A percentile compares a stretch with the other conserved stretches of the same genome.
phyloP scores from a whole-genome alignment of 2,888 invertebrate genomes.

The Chymomyza caudatula region DNA sequence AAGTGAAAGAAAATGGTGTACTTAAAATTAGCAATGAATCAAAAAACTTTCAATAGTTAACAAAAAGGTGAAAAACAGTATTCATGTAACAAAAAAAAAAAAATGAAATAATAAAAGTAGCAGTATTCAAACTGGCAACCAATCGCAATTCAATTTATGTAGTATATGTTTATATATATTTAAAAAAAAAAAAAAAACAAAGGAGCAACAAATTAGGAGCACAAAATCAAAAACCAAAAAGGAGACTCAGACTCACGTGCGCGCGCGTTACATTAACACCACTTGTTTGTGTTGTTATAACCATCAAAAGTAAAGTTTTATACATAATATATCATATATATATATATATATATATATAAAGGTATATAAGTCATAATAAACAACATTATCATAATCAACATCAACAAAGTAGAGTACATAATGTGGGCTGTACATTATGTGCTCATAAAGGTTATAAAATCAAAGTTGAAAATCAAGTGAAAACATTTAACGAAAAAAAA shows the following conservation, averaged over 20 bases:
- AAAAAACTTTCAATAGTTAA: constrained; percentile 30
- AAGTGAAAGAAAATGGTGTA: constrained; percentile 39
- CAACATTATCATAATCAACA: constrained; percentile 69
- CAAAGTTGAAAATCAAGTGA: not conserved
- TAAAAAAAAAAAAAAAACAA: constrained; percentile 21
- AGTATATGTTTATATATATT: constrained; percentile 1
- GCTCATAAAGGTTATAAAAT: no score
- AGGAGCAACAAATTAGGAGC: constrained; percentile 55
- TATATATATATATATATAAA: constrained; percentile 27
- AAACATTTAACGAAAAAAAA: constrained; percentile 4
- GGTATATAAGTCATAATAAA: constrained; percentile 46
- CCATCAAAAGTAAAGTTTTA: not conserved
- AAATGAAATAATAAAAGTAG: constrained; percentile 12
- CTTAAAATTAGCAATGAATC: constrained; percentile 50
- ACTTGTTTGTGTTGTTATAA: constrained; percentile 37
- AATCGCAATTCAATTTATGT: constrained; percentile 38
- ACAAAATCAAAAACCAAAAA: constrained; percentile 64
- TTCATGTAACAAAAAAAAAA: constrained; percentile 18
- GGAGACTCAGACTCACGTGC: constrained; percentile 75
- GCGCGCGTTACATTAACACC: constrained; percentile 73
- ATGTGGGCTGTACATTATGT: not conserved
- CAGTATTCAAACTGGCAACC: constrained; percentile 38
- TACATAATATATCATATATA: not conserved
- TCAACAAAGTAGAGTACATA: constrained; percentile 27
- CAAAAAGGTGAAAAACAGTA: constrained; percentile 11